Percentiles rank a stretch among this genome's conserved stretches.
phyloP scores from a whole-genome alignment of 1,140 invertebrate species.

The Habropoda laboriosa region DNA sequence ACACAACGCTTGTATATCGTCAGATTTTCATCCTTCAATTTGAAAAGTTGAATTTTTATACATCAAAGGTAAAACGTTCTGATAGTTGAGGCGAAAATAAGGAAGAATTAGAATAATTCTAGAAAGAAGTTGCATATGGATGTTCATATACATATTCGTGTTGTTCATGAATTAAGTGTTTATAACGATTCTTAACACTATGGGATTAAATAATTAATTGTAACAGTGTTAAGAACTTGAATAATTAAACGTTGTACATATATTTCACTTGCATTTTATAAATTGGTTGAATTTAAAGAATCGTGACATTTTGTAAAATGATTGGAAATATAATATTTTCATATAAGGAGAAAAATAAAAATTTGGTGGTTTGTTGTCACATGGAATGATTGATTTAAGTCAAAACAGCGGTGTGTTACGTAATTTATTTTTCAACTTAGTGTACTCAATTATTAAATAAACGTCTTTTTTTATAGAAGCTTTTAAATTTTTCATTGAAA shows the following conservation, averaged over 20 bases:
- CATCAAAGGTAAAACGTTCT: background rate
- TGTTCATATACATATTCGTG: background rate
- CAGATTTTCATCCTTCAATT: background rate
- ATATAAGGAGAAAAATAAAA: background rate
- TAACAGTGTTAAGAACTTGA: background rate
- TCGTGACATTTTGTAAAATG: background rate
- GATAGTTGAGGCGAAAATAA: background rate
- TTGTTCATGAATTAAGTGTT: background rate
- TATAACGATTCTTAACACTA: no score
- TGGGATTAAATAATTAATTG: no score
- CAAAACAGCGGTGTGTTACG: background rate
- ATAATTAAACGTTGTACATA: background rate
- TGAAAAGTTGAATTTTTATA: background rate
- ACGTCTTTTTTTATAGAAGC: background rate
- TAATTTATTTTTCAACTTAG: conserved; percentile 15
- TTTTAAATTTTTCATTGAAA: background rate
- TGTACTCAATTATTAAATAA: conserved; percentile 5
- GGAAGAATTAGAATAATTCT: no score
- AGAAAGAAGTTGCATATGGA: background rate
- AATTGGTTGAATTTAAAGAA: background rate
- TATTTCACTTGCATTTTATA: background rate
- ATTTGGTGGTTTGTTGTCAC: background rate
- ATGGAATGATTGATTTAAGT: background rate
- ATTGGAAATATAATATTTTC: background rate
- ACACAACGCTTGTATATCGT: background rate